Conservation (phyloP, 30 jellyfish, hydroid and myxozoan genomes). For the Aurelia coerulea region DNA sequence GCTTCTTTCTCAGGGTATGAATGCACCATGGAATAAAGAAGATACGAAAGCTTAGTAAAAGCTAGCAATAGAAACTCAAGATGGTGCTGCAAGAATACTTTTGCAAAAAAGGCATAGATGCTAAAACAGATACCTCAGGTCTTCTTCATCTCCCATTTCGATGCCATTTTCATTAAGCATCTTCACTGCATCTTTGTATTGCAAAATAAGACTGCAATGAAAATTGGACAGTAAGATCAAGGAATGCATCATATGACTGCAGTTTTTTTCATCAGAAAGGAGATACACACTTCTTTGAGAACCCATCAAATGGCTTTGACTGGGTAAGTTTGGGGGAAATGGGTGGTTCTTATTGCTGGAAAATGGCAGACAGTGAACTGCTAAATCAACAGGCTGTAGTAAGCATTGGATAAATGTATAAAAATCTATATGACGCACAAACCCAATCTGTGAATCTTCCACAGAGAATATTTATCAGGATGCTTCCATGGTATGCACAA, state of each 20-base stretch:
- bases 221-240: neutral
- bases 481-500: neutral
- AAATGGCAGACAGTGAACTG: no score
- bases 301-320: no score
- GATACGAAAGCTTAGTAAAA: no score
- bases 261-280: no score
- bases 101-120: no score
- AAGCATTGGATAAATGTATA: no score
- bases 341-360: neutral
- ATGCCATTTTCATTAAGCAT: conserved; percentile 98
- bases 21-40: no score
- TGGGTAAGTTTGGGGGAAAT: neutral
- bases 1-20: no score
- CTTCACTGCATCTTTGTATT: conserved; percentile 94
- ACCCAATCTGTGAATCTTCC: neutral
- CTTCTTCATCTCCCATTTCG: conserved; percentile 99
- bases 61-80: no score
- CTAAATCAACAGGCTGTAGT: no score
- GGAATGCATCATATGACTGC: neutral
- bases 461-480: neutral
- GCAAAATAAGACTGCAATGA: conserved; percentile 77
- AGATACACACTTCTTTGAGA: no score
- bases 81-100: no score
- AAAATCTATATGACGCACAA: neutral
- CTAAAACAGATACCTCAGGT: conserved; percentile 74